Base-by-base conservation (phyloP, 2,797 vertebrate species). In the Liasis olivaceus region DNA sequence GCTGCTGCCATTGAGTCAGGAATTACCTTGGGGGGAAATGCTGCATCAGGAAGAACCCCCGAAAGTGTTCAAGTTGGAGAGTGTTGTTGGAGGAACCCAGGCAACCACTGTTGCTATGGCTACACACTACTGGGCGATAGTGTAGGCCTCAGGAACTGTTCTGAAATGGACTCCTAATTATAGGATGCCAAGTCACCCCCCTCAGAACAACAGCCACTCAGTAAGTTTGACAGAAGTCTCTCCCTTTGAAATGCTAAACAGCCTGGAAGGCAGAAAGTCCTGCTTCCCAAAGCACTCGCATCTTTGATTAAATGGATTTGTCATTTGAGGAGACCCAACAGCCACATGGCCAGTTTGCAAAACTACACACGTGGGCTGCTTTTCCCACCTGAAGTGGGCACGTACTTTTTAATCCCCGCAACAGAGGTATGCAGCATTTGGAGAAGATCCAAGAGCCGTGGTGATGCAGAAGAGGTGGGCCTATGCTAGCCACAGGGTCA, bases 21-120 rank as follows among this genome's bases (percentile, higher is more conserved):
- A 93, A 91, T 90, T 85, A 58, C 93, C 94, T 94, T 58, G 36
- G 59, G 51, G 93, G 94, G 94, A 94, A 60, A 22, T 96, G 93
- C 96, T 69, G 93, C 93, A 96, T 92, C n/a, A 95, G 90, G 94
- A 95, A 95, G 51, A 93, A 89, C 94, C 93, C 42, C 90, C 77
- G 69, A 88, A 96, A 58, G 95, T 92, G 87, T 94, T n/a, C 87
- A 92, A 96, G 95, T 91, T 87, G 95, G 95, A 94, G 90, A 58
- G 94, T 94, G 42, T 87, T 95, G 95, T 95, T 93, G 90, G 93
- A 94, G 93, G 96, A 96, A 97, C 96, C 97, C 94, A 93, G 91
- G 77, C 96, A 96, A 96, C 96, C 92, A 64, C 56, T 87, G 98
- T 98, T 98, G 96, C 98, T 94, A 98, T 98, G 97, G 98, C 95